These are phyloP conservation scores for Ammodytes marinus DNA, from an alignment of 2,113 vertebrate genomes.

Conservation along the genomic window DNA sequence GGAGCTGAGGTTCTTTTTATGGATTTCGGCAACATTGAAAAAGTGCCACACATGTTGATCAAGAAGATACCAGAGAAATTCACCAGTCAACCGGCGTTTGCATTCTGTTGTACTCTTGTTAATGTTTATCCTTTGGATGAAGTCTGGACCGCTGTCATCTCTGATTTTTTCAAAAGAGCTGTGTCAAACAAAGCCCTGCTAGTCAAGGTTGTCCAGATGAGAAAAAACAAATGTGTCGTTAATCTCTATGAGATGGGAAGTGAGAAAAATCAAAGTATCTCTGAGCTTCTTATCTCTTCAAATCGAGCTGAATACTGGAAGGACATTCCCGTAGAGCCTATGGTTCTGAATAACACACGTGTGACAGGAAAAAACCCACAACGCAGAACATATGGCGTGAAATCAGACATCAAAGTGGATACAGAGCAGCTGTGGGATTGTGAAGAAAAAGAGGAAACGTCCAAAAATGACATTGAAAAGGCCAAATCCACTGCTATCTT, in stretches of 20 bases:
- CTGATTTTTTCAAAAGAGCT: slow-evolving; percentile 86
- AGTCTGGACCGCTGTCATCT: slow-evolving; percentile 85
- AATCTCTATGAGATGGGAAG: slow-evolving; percentile 74
- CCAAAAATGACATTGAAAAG: slow-evolving; percentile 6
- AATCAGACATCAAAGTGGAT: background rate
- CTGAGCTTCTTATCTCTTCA: slow-evolving; percentile 80
- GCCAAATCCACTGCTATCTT: slow-evolving; percentile 11
- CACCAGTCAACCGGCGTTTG: slow-evolving; percentile 85
- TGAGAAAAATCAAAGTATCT: slow-evolving; percentile 75
- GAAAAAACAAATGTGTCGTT: slow-evolving; percentile 84
- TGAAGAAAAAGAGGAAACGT: background rate
- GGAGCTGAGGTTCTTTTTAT: slow-evolving; percentile 88
- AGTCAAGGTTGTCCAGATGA: slow-evolving; percentile 82
- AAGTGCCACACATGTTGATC: slow-evolving; percentile 85
- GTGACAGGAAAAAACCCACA: slow-evolving; percentile 6
- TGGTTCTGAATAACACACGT: background rate
- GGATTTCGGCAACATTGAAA: slow-evolving; percentile 93
- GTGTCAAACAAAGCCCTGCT: slow-evolving; percentile 85
- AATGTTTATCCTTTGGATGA: slow-evolving; percentile 83
- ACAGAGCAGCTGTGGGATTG: background rate
- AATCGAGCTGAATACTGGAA: slow-evolving; percentile 85
- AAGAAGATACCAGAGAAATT: slow-evolving; percentile 89
- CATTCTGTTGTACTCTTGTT: slow-evolving; percentile 89
- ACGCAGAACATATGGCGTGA: background rate
- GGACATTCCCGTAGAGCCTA: slow-evolving; percentile 25